Evolutionary conservation across 1,140 invertebrate genomes (phyloP).

Genomic region (Diachasma alloeum): DNA sequence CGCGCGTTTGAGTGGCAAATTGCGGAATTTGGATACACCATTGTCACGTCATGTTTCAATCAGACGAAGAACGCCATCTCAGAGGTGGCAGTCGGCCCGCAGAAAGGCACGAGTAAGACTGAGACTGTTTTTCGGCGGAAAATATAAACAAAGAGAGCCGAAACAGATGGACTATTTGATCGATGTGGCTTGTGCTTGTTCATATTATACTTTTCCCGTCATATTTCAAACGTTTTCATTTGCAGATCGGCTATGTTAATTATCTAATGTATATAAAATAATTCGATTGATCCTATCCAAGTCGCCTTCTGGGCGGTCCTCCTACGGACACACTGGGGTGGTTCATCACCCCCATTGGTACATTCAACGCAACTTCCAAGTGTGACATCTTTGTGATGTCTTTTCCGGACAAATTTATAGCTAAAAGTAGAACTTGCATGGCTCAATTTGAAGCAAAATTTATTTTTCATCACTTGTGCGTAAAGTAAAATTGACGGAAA

Average conservation of each 20-base stretch:
- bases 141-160: background rate
- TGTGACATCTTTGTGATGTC: too few relatives aligned
- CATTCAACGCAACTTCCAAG: too few relatives aligned
- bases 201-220: background rate
- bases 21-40: constrained; percentile 58
- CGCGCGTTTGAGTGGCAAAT: constrained; percentile 52
- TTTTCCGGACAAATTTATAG: too few relatives aligned
- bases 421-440: too few relatives aligned
- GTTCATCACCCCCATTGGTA: too few relatives aligned
- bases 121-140: background rate
- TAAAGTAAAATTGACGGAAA: too few relatives aligned
- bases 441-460: too few relatives aligned
- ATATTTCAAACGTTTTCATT: background rate
- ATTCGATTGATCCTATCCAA: background rate
- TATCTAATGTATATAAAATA: background rate
- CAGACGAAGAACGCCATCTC: constrained; percentile 59
- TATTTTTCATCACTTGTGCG: too few relatives aligned
- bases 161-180: background rate
- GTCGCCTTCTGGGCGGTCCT: too few relatives aligned
- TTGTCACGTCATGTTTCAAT: constrained; percentile 60
- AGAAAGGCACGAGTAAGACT: constrained; percentile 62
- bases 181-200: background rate
- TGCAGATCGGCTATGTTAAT: background rate
- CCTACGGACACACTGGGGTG: too few relatives aligned
- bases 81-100: constrained; percentile 62